Percentiles rank a stretch among this genome's conserved stretches.
These are phyloP conservation scores for Distichodus sexfasciatus DNA, from an alignment of 2,797 vertebrate species.

Conservation along the genomic window DNA sequence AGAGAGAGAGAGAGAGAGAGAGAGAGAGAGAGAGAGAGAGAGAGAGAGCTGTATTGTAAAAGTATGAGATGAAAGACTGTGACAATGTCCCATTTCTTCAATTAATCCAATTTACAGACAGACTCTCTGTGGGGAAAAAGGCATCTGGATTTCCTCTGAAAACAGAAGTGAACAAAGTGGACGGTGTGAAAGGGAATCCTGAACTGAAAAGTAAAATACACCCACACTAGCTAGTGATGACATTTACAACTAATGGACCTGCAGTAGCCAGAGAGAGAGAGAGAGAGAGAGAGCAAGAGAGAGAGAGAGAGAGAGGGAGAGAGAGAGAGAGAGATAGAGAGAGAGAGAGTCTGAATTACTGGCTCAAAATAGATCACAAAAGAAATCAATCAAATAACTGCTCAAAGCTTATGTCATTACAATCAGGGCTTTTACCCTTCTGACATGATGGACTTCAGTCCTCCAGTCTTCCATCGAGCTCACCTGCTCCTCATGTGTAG, in stretches of 20 bases:
- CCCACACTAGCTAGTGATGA: background rate
- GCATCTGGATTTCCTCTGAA: slow-evolving; percentile 62
- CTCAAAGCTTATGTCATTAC: too few relatives aligned
- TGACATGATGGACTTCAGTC: too few relatives aligned
- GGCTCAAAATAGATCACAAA: too few relatives aligned
- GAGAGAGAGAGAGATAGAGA: too few relatives aligned
- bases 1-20: slow-evolving; percentile 25
- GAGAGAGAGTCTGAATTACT: too few relatives aligned
- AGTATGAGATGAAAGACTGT: slow-evolving; percentile 61
- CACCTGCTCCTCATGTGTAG: too few relatives aligned
- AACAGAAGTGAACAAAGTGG: slow-evolving; percentile 28
- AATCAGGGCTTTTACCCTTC: too few relatives aligned
- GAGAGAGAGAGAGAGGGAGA: too few relatives aligned
- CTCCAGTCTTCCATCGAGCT: too few relatives aligned
- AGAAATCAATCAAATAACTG: too few relatives aligned
- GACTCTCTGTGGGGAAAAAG: slow-evolving; percentile 50
- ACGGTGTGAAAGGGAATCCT: background rate
- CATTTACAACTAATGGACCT: background rate
- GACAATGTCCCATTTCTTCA: slow-evolving; percentile 67
- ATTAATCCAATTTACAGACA: slow-evolving; percentile 67
- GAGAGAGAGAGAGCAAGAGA: too few relatives aligned
- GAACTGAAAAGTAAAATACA: background rate
- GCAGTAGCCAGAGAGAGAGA: too few relatives aligned
- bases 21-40: slow-evolving; percentile 35
- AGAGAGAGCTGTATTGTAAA: slow-evolving; percentile 58